Base-by-base conservation (phyloP, 2,888 invertebrate genomes). In the Caenorhabditis macrosperma region DNA sequence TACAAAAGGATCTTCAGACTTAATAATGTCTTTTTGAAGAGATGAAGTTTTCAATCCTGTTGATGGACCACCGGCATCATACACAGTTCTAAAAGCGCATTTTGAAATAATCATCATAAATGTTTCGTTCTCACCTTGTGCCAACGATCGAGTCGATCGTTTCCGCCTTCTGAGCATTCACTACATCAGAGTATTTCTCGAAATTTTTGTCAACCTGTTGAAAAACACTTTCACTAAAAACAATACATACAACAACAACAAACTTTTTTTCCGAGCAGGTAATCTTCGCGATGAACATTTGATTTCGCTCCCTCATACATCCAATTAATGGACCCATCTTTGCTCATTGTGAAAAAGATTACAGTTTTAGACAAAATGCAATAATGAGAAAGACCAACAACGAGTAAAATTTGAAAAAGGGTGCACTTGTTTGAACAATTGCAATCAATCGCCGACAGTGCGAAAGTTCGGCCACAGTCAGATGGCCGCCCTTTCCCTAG, bases 251-350 rank as follows among this genome's bases (percentile, higher is more conserved):
- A 22, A 9, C 48, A 76, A 22, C 3, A 20, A 4, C 28, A 24
- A 20, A 88, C 88, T 72, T 81, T 83, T 63, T 89, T 89, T 59
- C 88, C 88, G 15, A 88, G 82, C 52, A 88, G 61, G 76, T 88
- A 88, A 46, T 88, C 89, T 69, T 89, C 89, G 26, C 88, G 72
- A 46, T 89, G 88, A 0, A 87, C 87, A 28, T 80, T 66, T 9
- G 87, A 81, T 66, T 89, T 89, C 20, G 85, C 81, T 7, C 89
- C 89, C 24, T 88, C 86, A 75, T 88, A 88, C 88, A 89, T 89
- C 89, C 89, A 89, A 54, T 80, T 78, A 28, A 88, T 86, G 10
- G 80, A 81, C 38, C 77, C 78, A 33, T 85, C 67, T 63, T 78
- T 64, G 9, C 72, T 68, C 74, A 74, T 74, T 63, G 15, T 38